Evolutionary conservation across 1,140 invertebrate species (phyloP).

Genomic region (Parapsyche elsis): DNA sequence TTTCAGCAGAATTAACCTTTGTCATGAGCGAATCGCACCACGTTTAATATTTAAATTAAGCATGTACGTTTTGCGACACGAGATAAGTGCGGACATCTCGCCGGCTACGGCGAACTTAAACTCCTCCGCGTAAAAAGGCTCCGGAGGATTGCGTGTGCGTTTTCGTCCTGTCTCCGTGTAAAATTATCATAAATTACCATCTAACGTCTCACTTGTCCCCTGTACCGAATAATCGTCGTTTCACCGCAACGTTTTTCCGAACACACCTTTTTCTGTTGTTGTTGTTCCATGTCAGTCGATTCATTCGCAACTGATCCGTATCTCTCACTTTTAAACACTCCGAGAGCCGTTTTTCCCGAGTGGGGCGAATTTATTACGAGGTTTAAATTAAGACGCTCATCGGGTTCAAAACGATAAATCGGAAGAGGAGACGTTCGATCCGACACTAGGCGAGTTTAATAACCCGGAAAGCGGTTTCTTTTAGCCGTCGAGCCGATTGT

Average conservation of each 20-base stretch:
- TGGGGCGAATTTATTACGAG: neutral
- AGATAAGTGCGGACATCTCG: too few relatives aligned
- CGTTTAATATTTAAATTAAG: too few relatives aligned
- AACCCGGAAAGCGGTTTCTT: conserved; percentile 1
- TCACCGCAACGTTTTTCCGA: neutral
- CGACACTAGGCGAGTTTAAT: neutral
- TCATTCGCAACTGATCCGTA: too few relatives aligned
- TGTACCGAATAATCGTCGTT: neutral
- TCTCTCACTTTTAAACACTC: too few relatives aligned
- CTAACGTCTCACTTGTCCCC: conserved; percentile 27
- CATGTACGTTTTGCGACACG: too few relatives aligned
- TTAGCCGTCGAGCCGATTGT: too few relatives aligned
- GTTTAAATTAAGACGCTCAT: conserved; percentile 9
- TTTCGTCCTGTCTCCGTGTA: conserved; percentile 1
- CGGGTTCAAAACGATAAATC: neutral
- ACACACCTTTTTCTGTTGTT: conserved; percentile 1
- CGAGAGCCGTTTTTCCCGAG: too few relatives aligned
- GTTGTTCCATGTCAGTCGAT: too few relatives aligned
- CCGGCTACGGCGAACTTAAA: too few relatives aligned
- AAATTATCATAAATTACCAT: conserved; percentile 32
- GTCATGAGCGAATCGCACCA: too few relatives aligned
- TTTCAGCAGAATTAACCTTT: too few relatives aligned
- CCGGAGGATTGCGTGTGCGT: conserved; percentile 11
- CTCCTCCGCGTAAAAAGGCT: neutral
- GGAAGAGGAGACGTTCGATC: too few relatives aligned